Evolutionary conservation across 2,888 invertebrate species (phyloP).

Genomic region (Pediacus dermestoides): DNA sequence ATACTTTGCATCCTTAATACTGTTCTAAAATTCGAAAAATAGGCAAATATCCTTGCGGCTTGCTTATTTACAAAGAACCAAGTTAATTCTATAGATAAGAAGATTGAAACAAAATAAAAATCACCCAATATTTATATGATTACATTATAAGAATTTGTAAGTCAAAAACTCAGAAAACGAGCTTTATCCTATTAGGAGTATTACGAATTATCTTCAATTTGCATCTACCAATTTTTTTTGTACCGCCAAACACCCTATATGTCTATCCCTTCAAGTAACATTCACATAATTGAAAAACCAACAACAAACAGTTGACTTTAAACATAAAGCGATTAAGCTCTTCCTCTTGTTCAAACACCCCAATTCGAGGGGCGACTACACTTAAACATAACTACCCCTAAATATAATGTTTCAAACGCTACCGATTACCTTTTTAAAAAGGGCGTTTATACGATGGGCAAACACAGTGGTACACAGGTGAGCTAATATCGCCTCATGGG

Average conservation of each 20-base stretch:
- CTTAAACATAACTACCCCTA: constrained; percentile 29
- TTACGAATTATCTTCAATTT: too few species aligned
- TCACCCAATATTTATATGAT: too few species aligned
- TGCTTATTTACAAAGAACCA: too few species aligned
- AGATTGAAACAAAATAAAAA: too few species aligned
- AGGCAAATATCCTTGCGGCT: too few species aligned
- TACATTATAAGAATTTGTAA: constrained; percentile 10
- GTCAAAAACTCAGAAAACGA: constrained; percentile 10
- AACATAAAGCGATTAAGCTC: constrained; percentile 42
- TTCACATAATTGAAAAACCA: constrained; percentile 43
- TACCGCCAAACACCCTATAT: too few species aligned
- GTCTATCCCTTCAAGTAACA: constrained; percentile 25
- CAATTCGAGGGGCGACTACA: constrained; percentile 28
- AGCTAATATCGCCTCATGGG: constrained; percentile 19
- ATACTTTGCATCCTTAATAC: too few species aligned
- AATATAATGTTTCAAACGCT: constrained; percentile 39
- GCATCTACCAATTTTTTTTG: too few species aligned
- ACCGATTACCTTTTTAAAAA: constrained; percentile 23
- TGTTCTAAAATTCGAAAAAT: too few species aligned
- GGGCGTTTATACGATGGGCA: too few species aligned
- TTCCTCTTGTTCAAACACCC: constrained; percentile 38
- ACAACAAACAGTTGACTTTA: constrained; percentile 43
- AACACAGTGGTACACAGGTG: constrained; percentile 27
- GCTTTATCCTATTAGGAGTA: too few species aligned
- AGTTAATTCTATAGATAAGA: too few species aligned